Evolutionary conservation across 2,797 vertebrate genomes (phyloP), one percentile per base, ranked within the genome.

Genomic region (Microchirus variegatus): DNA sequence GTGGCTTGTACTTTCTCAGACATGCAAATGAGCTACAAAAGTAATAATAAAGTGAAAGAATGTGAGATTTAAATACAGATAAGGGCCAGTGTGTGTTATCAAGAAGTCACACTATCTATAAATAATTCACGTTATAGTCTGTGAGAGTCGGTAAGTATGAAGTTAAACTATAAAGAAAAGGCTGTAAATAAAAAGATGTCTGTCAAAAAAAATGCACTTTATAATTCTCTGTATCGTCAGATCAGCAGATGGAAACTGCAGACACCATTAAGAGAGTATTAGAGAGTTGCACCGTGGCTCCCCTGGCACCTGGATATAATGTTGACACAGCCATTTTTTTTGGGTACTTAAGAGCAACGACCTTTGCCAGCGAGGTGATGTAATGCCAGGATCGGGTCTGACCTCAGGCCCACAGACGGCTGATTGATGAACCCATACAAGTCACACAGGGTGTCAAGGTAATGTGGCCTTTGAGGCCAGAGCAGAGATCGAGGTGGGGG

Each of bases 281-380:
- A 54, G 63, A 74, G 56, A 31, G 57, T 48, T 68, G 47, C 54
- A 10, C 5, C 1, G 9, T 44, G 14, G 38, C 70, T 81, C 73
- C 63, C 54, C 43, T 15, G 63, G 17, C 16, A 31, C 56, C 36
- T 16, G 52, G 31, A 31, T 58, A 71, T 68, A 3, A 50, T 80
- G 72, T 81, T 71, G 70, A 84, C 68, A 50, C 54, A 61, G 59
- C 13, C 37, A 9, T 47, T 73, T 65, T 53, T 73, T 62, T 41
- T 55, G 10, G 50, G 67, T 57, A 53, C 53, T 57, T n/a, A 22
- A 73, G 78, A 73, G 26, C 5, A 46, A 49, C 55, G 78, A 84
- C 73, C 82, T 85, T 84, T 46, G 77, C n/a, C n/a, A n/a, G 58
- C 54, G 74, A 73, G 74, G 70, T 82, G 73, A 76, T 56, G 72